phyloP scores from a whole-genome alignment of 2,888 invertebrate species.

The Tinea semifulvella region DNA sequence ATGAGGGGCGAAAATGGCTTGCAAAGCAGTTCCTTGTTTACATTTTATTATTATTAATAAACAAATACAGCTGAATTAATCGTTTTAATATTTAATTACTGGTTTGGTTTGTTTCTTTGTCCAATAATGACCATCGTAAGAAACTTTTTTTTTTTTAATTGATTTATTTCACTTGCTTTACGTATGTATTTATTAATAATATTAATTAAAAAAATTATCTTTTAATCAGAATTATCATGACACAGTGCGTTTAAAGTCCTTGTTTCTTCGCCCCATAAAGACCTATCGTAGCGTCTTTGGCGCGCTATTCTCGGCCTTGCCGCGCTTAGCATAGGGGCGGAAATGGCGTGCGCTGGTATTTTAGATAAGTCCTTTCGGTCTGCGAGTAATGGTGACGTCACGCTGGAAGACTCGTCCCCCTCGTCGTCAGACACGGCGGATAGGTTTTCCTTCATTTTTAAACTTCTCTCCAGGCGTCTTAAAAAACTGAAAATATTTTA shows the following conservation, averaged over 20 bases:
- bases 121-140: too few species aligned
- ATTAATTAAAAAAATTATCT: neutral
- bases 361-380: slow-evolving; percentile 44
- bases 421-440: slow-evolving; percentile 69
- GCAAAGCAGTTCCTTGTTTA: too few species aligned
- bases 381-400: slow-evolving; percentile 70
- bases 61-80: too few species aligned
- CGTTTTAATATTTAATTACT: too few species aligned
- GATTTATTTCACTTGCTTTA: neutral
- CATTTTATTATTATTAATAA: too few species aligned
- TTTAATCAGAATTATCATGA: slow-evolving; percentile 57
- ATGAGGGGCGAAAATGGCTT: too few species aligned
- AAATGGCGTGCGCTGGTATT: slow-evolving; percentile 48
- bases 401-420: slow-evolving; percentile 69
- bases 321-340: slow-evolving; percentile 54
- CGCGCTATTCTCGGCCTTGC: slow-evolving; percentile 54
- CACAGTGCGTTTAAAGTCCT: slow-evolving; percentile 50
- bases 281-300: slow-evolving; percentile 53
- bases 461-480: slow-evolving; percentile 73
- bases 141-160: neutral
- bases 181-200: neutral
- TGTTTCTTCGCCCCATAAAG: slow-evolving; percentile 51
- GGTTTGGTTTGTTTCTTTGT: too few species aligned
- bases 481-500: slow-evolving; percentile 65
- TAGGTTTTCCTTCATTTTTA: slow-evolving; percentile 72